Evolutionary conservation across 2,888 invertebrate genomes (phyloP).

Genomic region (Monoplex corrugatus): DNA sequence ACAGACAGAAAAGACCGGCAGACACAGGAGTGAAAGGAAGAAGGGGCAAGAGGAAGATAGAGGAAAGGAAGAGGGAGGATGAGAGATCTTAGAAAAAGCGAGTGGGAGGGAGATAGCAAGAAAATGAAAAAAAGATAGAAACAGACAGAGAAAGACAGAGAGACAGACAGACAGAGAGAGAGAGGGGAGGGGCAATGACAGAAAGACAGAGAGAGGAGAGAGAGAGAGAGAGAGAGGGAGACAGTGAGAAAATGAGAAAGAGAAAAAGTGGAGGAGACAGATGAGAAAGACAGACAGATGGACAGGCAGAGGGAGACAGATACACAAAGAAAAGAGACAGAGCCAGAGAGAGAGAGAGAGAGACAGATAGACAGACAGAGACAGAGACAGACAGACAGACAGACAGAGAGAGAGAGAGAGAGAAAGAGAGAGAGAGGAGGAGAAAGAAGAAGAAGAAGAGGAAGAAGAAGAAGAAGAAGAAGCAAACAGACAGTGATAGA

Average conservation of each 20-base stretch:
- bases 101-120: background rate
- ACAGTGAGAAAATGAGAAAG: background rate
- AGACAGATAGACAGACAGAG: conserved; percentile 1
- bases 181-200: background rate
- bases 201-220: too few species aligned
- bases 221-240: background rate
- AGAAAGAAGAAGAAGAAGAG: background rate
- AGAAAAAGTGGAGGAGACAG: background rate
- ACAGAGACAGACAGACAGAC: background rate
- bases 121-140: too few species aligned
- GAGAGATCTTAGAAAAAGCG: background rate
- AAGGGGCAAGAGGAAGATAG: too few species aligned
- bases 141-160: background rate
- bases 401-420: too few species aligned
- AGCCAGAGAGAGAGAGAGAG: too few species aligned
- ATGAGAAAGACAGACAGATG: background rate
- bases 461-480: too few species aligned
- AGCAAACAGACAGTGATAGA: too few species aligned
- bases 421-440: background rate
- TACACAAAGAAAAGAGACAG: too few species aligned
- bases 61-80: too few species aligned
- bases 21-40: too few species aligned
- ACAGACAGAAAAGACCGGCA: too few species aligned
- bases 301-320: too few species aligned
- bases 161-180: background rate